Percentiles rank a stretch among this genome's conserved stretches.
These are phyloP conservation scores for Koerneria pararmatus DNA, from an alignment of 2,888 invertebrate genomes.

Conservation along the genomic window DNA sequence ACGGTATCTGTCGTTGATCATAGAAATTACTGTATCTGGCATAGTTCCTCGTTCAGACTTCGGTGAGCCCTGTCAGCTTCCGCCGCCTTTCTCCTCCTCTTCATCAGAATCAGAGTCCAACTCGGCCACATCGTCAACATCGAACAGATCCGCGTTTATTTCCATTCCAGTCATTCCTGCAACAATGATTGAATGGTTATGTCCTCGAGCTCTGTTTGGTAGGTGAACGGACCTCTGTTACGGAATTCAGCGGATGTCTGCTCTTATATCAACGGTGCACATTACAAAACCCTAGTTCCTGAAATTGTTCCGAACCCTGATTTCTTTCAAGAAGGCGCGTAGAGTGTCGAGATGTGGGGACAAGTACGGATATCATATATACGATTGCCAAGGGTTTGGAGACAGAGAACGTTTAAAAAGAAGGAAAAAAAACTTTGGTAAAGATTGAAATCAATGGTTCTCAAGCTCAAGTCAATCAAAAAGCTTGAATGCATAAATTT, in stretches of 20 bases:
- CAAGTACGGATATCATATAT: background rate
- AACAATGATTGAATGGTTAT: slow-evolving; percentile 21
- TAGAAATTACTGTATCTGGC: too few species aligned
- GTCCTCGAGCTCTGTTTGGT: too few species aligned
- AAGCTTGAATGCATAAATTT: background rate
- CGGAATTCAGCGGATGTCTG: too few species aligned
- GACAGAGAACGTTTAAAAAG: background rate
- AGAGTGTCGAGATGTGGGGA: too few species aligned
- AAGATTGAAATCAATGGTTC: background rate
- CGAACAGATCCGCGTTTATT: slow-evolving; percentile 58
- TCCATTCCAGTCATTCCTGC: slow-evolving; percentile 41
- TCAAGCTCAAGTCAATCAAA: background rate
- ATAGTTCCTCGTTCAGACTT: too few species aligned
- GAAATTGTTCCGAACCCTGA: too few species aligned
- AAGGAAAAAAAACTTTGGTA: background rate
- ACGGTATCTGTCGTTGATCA: too few species aligned
- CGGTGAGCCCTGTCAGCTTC: too few species aligned
- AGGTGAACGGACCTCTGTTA: too few species aligned
- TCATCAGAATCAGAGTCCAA: slow-evolving; percentile 42
- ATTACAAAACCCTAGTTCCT: too few species aligned
- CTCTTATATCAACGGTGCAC: too few species aligned
- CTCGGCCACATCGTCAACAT: slow-evolving; percentile 52
- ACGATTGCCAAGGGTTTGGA: background rate
- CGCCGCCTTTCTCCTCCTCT: slow-evolving; percentile 19
- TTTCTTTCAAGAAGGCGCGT: too few species aligned